A percentile compares a stretch with the other conserved stretches of the same genome.
Conservation (phyloP, 2,113 vertebrate genomes). For the Pygoscelis antarcticus region DNA sequence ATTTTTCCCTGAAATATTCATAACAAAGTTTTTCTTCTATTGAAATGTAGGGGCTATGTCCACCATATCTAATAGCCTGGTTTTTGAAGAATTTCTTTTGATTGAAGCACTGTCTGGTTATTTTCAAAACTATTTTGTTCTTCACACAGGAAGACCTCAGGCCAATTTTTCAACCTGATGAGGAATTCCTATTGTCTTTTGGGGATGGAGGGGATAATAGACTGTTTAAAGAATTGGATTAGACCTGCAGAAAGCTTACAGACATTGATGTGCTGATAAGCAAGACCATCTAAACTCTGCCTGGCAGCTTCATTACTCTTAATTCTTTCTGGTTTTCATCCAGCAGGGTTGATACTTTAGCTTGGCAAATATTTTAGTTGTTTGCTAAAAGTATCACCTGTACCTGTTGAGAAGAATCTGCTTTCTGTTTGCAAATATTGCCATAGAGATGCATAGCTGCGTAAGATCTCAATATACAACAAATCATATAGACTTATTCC, state of each 20-base stretch:
- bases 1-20: neutral
- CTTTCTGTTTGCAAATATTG: neutral
- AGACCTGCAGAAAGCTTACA: neutral
- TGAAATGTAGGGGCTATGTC: accelerated
- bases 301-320: neutral
- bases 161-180: neutral
- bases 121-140: neutral
- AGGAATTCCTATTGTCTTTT: neutral
- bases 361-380: neutral
- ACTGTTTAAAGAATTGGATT: neutral
- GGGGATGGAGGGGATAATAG: neutral
- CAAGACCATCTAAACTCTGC: neutral
- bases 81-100: neutral
- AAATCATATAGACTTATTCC: neutral
- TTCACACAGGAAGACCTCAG: neutral
- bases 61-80: neutral
- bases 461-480: neutral
- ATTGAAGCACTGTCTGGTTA: neutral
- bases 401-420: neutral
- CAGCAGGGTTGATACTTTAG: neutral
- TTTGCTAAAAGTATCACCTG: neutral
- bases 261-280: neutral
- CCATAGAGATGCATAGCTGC: accelerated
- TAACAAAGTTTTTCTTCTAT: neutral
- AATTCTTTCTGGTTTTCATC: neutral